Base-by-base conservation (phyloP, 2,113 vertebrate species). In the Epinephelus moara region DNA sequence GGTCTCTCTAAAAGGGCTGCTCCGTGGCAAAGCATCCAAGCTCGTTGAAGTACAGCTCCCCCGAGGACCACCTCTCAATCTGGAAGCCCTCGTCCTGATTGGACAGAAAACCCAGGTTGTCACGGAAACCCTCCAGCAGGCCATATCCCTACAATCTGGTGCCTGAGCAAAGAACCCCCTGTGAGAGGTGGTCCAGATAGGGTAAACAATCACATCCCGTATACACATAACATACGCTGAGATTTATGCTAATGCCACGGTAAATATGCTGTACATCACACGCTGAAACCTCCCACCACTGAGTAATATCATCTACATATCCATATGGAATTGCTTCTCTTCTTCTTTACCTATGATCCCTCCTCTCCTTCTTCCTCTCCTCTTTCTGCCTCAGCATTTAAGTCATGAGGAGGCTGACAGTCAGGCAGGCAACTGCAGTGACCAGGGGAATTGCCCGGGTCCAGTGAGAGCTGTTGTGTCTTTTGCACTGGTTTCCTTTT, bases 21-120 rank as follows among this genome's bases (percentile, higher is more conserved):
- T 88, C 76, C 63, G 79, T 88, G 91, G 89, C 82, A 82, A 87
- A 87, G 89, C 92, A 90, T 92, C 87, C 70, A 21, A 84, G 88
- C 90, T 82, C 23, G 77, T 64, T 91, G 90, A 89, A 91, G 92
- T 94, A 93, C 91, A 56, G 88, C 87, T 90, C 92, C 94, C 93
- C 87, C 19, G 90, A 94, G 92, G 93, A 94, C 90, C 88, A 91
- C 93, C 92, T 94, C 89, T 94, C 93, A 94, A 91, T 95, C 93
- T 92, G 83, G 74, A 88, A 92, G 72, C 81, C 83, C 78, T 81
- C 50, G 21, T 59, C 61, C 84, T 75, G 87, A 93, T 93, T 93
- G 93, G 93, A 93, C 81, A 67, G 84, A 70, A 84, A 84, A 79
- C 75, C 70, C 74, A 60, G 92, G 93, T 95, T 91, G 93, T 94